Evolutionary conservation across 2,888 invertebrate genomes (phyloP).

Genomic region (Luperina testacea): DNA sequence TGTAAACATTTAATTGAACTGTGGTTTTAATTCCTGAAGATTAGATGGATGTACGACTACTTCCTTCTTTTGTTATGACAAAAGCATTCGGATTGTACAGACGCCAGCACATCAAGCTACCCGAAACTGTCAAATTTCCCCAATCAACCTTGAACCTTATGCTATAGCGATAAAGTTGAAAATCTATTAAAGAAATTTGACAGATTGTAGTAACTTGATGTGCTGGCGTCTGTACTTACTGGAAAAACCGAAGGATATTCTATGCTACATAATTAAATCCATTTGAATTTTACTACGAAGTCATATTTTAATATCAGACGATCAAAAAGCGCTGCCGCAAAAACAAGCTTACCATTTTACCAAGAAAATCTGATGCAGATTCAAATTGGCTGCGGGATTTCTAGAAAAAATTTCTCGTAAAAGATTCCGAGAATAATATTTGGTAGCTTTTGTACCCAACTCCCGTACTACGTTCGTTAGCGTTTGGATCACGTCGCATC

Average conservation of each 20-base stretch:
- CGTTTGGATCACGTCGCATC: slow-evolving; percentile 42
- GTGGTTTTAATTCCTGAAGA: neutral
- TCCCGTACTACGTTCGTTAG: slow-evolving; percentile 61
- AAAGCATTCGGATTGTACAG: neutral
- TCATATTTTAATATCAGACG: neutral
- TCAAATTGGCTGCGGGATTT: slow-evolving; percentile 17
- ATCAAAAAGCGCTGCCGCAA: neutral
- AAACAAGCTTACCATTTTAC: neutral
- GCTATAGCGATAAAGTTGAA: too few species aligned
- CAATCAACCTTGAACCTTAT: too few species aligned
- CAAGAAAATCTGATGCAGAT: slow-evolving; percentile 1
- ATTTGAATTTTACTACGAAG: neutral
- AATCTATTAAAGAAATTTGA: too few species aligned
- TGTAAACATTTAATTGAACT: neutral
- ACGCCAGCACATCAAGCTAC: too few species aligned
- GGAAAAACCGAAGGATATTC: neutral
- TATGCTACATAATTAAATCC: neutral
- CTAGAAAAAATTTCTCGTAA: slow-evolving; percentile 12
- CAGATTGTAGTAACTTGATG: too few species aligned
- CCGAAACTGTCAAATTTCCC: too few species aligned
- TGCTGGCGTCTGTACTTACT: neutral
- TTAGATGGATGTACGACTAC: neutral
- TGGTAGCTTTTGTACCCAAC: slow-evolving; percentile 25
- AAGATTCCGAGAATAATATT: slow-evolving; percentile 14
- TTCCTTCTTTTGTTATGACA: neutral